Evolutionary conservation across 2,888 invertebrate species (phyloP).

Genomic region (Chymomyza caudatula): DNA sequence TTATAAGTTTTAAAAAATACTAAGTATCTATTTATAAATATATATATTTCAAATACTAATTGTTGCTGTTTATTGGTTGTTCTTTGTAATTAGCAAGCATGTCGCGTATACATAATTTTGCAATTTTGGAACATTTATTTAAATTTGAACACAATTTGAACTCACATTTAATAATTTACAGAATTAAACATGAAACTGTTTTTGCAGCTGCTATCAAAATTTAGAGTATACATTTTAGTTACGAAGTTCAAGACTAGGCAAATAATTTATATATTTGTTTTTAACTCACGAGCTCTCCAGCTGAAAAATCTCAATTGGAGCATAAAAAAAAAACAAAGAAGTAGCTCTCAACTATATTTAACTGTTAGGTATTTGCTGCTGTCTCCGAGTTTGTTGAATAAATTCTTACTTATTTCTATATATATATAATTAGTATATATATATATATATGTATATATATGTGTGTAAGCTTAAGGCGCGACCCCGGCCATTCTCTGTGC

Average conservation of each 20-base stretch:
- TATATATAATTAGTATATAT: neutral
- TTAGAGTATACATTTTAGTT: neutral
- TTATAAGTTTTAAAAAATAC: conserved; percentile 39
- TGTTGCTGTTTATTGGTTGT: neutral
- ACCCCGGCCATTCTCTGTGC: conserved; percentile 13
- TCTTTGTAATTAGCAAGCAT: neutral
- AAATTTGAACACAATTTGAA: neutral
- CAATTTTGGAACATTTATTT: neutral
- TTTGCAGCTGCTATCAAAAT: neutral
- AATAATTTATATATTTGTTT: neutral
- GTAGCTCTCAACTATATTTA: neutral
- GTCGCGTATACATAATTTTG: neutral
- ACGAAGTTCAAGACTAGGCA: neutral
- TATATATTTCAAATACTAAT: neutral
- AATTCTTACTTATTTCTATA: neutral
- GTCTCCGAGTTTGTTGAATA: neutral
- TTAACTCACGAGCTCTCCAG: neutral
- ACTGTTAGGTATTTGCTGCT: neutral
- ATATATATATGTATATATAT: too few relatives aligned
- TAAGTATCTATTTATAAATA: conserved; percentile 21
- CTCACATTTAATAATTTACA: neutral
- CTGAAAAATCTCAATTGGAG: too few relatives aligned
- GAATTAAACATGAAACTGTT: too few relatives aligned
- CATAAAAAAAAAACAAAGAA: too few relatives aligned
- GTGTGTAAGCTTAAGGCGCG: conserved; percentile 9